phyloP scores from a whole-genome alignment of 2,888 invertebrate genomes.

The Ypsolopha sequella region DNA sequence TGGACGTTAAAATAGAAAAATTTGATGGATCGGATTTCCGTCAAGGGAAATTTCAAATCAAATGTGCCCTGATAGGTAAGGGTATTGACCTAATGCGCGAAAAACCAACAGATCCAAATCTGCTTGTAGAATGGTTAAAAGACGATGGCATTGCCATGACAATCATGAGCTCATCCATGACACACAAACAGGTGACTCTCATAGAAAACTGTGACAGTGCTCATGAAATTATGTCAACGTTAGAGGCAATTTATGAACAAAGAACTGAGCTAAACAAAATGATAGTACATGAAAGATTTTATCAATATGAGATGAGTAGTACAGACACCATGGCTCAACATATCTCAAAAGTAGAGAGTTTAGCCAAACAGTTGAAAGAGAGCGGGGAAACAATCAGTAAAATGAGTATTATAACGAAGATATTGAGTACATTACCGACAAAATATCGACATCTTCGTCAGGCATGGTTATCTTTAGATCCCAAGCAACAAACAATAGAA shows the following conservation, averaged over 20 bases:
- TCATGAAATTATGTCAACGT: conserved; percentile 8
- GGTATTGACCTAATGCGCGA: background rate
- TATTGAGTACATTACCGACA: conserved; percentile 16
- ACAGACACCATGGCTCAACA: conserved; percentile 16
- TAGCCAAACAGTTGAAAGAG: conserved; percentile 17
- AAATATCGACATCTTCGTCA: conserved; percentile 17
- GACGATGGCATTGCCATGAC: conserved; percentile 1
- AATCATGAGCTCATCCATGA: conserved; percentile 6
- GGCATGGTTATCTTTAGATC: conserved; percentile 18
- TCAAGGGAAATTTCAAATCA: conserved; percentile 11
- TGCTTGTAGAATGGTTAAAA: background rate
- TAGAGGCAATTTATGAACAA: conserved; percentile 15
- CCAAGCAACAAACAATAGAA: conserved; percentile 9
- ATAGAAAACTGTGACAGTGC: conserved; percentile 9
- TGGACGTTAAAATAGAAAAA: background rate
- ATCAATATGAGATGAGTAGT: conserved; percentile 15
- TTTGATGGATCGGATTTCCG: conserved; percentile 5
- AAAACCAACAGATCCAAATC: background rate
- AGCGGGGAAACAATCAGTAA: conserved; percentile 19
- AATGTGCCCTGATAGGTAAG: conserved; percentile 9
- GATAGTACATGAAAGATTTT: conserved; percentile 14
- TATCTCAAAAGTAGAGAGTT: conserved; percentile 14
- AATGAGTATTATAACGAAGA: conserved; percentile 19
- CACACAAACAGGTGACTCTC: conserved; percentile 14
- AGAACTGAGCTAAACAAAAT: conserved; percentile 13